Conservation (phyloP, 2,888 invertebrate species). For the Diaphora mendica region DNA sequence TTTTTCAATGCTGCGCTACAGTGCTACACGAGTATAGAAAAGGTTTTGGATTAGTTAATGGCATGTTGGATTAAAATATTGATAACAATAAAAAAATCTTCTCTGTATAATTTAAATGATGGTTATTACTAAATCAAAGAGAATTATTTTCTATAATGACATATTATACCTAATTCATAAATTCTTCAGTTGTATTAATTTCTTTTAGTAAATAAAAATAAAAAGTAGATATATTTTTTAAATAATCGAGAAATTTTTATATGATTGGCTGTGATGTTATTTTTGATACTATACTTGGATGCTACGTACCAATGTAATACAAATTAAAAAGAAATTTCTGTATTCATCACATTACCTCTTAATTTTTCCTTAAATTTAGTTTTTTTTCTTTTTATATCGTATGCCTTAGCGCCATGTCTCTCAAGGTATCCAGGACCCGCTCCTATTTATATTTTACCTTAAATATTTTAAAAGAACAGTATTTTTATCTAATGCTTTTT, state of each 20-base stretch:
- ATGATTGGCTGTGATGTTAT: slow-evolving; percentile 52
- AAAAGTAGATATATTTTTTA: slow-evolving; percentile 20
- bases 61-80: background rate
- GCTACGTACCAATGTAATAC: slow-evolving; percentile 25
- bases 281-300: slow-evolving; percentile 32
- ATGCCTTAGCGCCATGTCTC: slow-evolving; percentile 44
- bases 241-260: slow-evolving; percentile 39
- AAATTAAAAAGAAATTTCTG: slow-evolving; percentile 11
- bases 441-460: slow-evolving; percentile 53
- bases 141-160: slow-evolving; percentile 41
- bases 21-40: background rate
- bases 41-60: background rate
- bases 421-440: slow-evolving; percentile 53
- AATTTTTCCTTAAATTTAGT: background rate
- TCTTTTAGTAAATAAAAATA: slow-evolving; percentile 28
- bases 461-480: slow-evolving; percentile 50
- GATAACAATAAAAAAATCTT: background rate
- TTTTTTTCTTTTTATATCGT: slow-evolving; percentile 31
- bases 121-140: slow-evolving; percentile 37
- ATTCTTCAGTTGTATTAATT: slow-evolving; percentile 35
- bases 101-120: background rate
- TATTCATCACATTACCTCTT: slow-evolving; percentile 22
- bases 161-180: slow-evolving; percentile 22
- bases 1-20: background rate
- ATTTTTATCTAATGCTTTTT: slow-evolving; percentile 59